Conservation (phyloP, 1,140 invertebrate species). For the Steinernema feltiae region DNA sequence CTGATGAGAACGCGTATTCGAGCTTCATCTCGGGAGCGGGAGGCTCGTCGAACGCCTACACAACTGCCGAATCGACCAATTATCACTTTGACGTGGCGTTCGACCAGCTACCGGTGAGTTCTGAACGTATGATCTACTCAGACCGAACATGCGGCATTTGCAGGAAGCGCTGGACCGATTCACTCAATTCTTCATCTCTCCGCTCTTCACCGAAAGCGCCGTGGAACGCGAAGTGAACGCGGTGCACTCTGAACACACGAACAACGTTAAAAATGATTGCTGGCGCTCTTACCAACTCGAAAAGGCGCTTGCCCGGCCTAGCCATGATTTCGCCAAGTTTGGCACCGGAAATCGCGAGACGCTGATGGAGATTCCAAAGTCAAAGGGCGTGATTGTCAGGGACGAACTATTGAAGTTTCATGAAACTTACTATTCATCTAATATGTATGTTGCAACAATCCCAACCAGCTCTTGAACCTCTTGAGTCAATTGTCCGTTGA, state of each 20-base stretch:
- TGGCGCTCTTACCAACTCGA: slow-evolving; percentile 84
- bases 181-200: slow-evolving; percentile 85
- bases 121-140: slow-evolving; percentile 61
- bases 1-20: slow-evolving; percentile 76
- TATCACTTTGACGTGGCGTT: slow-evolving; percentile 90
- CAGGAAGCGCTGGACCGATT: slow-evolving; percentile 64
- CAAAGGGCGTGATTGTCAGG: slow-evolving; percentile 72
- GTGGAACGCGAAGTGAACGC: slow-evolving; percentile 89
- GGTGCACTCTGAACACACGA: slow-evolving; percentile 89
- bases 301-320: slow-evolving; percentile 59
- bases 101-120: too few species aligned
- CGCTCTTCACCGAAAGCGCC: slow-evolving; percentile 80
- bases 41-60: slow-evolving; percentile 80
- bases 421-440: slow-evolving; percentile 80
- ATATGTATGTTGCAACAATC: slow-evolving; percentile 63
- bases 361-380: slow-evolving; percentile 72
- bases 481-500: too few species aligned
- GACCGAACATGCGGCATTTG: neutral
- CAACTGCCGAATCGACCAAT: slow-evolving; percentile 78
- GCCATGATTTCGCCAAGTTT: slow-evolving; percentile 36
- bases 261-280: slow-evolving; percentile 78
- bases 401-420: slow-evolving; percentile 84
- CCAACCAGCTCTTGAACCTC: too few species aligned
- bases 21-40: slow-evolving; percentile 78
- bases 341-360: slow-evolving; percentile 72